Percentiles rank a stretch among this genome's conserved stretches.
Evolutionary conservation across 2,888 invertebrate genomes (phyloP).

Genomic region (Sialis lutaria): DNA sequence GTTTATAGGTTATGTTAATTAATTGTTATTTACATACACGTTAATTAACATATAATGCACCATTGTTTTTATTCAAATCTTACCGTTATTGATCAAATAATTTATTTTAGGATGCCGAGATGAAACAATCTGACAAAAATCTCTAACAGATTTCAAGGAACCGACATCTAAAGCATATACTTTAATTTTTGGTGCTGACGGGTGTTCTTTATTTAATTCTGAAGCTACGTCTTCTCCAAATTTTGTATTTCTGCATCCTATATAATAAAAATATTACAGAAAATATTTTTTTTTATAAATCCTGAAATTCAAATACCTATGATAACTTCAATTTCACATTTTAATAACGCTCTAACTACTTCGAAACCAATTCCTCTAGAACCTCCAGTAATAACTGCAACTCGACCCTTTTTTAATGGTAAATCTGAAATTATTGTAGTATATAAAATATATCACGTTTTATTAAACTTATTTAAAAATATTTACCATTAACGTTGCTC

Average conservation of each 20-base stretch:
- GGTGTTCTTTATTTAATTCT: conserved; percentile 30
- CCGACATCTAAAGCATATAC: conserved; percentile 58
- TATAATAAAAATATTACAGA: conserved; percentile 13
- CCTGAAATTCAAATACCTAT: conserved; percentile 35
- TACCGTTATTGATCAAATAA: conserved; percentile 66
- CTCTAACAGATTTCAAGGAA: conserved; percentile 54
- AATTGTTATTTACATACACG: neutral
- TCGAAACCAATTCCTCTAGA: conserved; percentile 69
- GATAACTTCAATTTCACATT: conserved; percentile 60
- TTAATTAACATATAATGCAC: neutral
- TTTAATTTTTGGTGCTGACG: conserved; percentile 39
- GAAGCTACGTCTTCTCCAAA: conserved; percentile 30
- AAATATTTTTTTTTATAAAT: conserved; percentile 4
- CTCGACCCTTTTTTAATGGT: conserved; percentile 41
- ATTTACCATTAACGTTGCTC: conserved; percentile 34
- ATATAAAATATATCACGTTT: neutral
- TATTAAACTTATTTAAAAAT: neutral
- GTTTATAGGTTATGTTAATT: neutral
- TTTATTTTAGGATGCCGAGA: conserved; percentile 46
- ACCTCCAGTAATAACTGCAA: conserved; percentile 75
- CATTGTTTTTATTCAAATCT: conserved; percentile 6
- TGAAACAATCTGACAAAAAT: conserved; percentile 51
- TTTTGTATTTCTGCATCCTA: conserved; percentile 55
- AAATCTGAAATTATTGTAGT: conserved; percentile 30
- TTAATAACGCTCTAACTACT: conserved; percentile 55